Conservation (phyloP, 2,888 invertebrate species). For the Leistus spinibarbis region DNA sequence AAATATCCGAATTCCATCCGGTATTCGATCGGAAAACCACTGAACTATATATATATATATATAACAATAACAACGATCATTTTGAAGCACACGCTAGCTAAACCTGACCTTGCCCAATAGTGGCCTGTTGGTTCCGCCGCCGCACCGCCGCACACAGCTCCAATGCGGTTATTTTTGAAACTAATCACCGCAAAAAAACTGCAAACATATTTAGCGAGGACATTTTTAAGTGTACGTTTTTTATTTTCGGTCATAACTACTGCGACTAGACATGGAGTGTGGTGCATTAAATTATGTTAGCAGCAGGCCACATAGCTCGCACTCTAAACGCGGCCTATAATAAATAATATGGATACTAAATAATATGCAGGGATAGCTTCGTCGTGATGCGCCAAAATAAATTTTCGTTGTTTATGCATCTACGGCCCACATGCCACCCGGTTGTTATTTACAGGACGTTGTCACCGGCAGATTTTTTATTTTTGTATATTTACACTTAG, state of each 20-base stretch:
- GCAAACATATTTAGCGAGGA: background rate
- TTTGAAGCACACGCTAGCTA: background rate
- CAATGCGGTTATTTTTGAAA: constrained; percentile 5
- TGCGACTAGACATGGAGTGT: background rate
- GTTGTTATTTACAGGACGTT: background rate
- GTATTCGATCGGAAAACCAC: background rate
- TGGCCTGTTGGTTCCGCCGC: background rate
- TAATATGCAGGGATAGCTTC: background rate
- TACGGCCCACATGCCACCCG: background rate
- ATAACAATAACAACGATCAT: background rate
- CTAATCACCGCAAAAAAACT: background rate
- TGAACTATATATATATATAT: background rate
- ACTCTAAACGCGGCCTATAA: background rate
- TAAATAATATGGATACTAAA: background rate
- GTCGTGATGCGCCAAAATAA: background rate
- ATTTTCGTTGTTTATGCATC: background rate
- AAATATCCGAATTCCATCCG: background rate
- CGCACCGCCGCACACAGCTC: background rate
- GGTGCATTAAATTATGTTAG: background rate
- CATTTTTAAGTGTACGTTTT: background rate
- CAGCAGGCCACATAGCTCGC: background rate
- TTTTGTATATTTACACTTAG: background rate
- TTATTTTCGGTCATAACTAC: background rate
- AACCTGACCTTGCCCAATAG: constrained; percentile 18
- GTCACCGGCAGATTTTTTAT: background rate